Evolutionary conservation across 2,113 vertebrate species (phyloP).

Genomic region (Emydura subglobosa): DNA sequence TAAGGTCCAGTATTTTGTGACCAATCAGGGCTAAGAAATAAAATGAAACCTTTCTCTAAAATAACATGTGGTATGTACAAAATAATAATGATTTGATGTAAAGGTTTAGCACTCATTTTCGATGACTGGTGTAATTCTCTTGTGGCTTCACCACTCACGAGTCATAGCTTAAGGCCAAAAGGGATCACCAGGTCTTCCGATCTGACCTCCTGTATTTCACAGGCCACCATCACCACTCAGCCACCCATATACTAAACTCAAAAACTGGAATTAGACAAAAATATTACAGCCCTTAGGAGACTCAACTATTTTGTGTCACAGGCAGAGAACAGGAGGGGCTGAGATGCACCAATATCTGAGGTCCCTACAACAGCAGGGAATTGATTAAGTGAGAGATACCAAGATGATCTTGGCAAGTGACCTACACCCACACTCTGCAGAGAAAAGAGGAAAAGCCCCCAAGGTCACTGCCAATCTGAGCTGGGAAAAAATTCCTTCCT

Average conservation of each 20-base stretch:
- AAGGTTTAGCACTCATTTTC: neutral
- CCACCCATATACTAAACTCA: neutral
- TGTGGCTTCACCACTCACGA: neutral
- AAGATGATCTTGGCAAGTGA: neutral
- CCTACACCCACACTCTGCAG: neutral
- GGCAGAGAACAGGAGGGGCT: neutral
- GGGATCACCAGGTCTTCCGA: neutral
- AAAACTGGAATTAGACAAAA: neutral
- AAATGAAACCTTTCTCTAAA: neutral
- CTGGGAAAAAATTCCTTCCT: neutral
- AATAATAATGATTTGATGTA: neutral
- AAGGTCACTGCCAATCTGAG: neutral
- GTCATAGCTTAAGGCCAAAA: neutral
- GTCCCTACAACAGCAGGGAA: neutral
- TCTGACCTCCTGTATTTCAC: neutral
- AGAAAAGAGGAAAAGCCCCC: neutral
- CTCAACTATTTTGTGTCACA: neutral
- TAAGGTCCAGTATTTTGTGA: neutral
- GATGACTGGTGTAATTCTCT: neutral
- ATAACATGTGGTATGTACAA: neutral
- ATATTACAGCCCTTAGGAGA: neutral
- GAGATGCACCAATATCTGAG: neutral
- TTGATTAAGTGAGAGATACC: neutral
- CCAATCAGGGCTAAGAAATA: neutral
- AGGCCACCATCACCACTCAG: neutral